These are phyloP conservation scores for Dynastes grantii DNA, from an alignment of 2,888 invertebrate genomes.

Conservation along the genomic window DNA sequence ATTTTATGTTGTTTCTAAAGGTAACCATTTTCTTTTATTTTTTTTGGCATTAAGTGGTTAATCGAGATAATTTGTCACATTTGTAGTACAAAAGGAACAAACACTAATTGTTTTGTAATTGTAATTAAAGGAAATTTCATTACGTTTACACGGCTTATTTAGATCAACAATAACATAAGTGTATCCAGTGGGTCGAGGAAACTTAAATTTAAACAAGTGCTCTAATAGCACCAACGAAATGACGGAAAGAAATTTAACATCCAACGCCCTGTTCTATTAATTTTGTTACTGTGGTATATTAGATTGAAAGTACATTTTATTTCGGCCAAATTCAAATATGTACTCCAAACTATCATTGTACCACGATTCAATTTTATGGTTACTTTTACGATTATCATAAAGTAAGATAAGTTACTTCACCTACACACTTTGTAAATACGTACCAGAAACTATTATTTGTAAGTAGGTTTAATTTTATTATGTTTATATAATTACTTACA, in stretches of 20 bases:
- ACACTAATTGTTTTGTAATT: too few relatives aligned
- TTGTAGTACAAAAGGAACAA: too few relatives aligned
- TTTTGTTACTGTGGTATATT: neutral
- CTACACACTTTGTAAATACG: neutral
- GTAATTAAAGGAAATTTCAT: neutral
- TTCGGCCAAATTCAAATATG: neutral
- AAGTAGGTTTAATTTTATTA: neutral
- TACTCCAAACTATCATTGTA: neutral
- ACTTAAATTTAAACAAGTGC: constrained; percentile 7
- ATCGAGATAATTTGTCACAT: too few relatives aligned
- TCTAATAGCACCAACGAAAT: neutral
- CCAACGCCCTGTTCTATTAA: neutral
- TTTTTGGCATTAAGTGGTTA: too few relatives aligned
- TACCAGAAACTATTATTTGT: neutral
- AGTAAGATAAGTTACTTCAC: neutral
- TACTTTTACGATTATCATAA: neutral
- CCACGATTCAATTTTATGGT: neutral
- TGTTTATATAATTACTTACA: constrained; percentile 69
- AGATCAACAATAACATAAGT: neutral
- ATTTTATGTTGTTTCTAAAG: too few relatives aligned
- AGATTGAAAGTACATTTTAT: neutral
- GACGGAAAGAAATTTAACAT: neutral
- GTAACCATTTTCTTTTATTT: too few relatives aligned
- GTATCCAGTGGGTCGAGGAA: neutral
- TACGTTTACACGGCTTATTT: neutral